Evolutionary conservation across 2,113 vertebrate species (phyloP), one percentile per base, ranked within the genome.

Genomic region (Hepsetus odoe): DNA sequence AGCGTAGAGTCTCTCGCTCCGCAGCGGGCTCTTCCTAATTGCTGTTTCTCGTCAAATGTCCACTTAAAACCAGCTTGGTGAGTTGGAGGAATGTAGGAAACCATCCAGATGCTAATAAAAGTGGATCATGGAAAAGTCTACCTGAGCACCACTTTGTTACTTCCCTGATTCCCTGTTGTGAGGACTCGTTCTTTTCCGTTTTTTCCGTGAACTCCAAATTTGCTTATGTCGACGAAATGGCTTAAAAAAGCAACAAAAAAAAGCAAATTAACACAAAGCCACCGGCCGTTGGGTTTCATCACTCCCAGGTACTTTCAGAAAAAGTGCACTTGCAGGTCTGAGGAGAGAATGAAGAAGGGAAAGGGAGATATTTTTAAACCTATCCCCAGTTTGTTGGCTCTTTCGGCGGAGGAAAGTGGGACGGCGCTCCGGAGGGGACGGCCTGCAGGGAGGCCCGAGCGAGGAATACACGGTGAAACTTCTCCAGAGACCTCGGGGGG

Each of bases 321-420:
- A 61, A 32, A 35, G 33, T 22, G 32, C 61, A 38, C 6, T 38
- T 38, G 38, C 62, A 11, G 59, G 61, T 26, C 28, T 44, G 46
- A 24, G 24, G 46, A 33, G 62, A 55, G 62, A 20, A 3, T 18
- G 5, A 10, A n/a, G 30, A 74, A 62, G 30, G 53, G 44, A 35
- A 44, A 30, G 20, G 38, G 24, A 55, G 40, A 72, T 83, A 77
- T 83, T 86, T 83, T 81, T 84, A 74, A 82, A 77, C 77, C 70
- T 33, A n/a, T 76, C 51, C 70, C 33, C 70, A 32, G 55, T 79
- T 76, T 79, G 56, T 68, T 74, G 65, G 83, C 69, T 77, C 53
- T 78, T 83, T 82, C 76, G 72, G 28, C 74, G 38, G 58, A 72
- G 74, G 44, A 77, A 83, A 82, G 61, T 86, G 56, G 84, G 81